Conservation (phyloP, 2,113 vertebrate species). For the Chrysochloris asiatica region DNA sequence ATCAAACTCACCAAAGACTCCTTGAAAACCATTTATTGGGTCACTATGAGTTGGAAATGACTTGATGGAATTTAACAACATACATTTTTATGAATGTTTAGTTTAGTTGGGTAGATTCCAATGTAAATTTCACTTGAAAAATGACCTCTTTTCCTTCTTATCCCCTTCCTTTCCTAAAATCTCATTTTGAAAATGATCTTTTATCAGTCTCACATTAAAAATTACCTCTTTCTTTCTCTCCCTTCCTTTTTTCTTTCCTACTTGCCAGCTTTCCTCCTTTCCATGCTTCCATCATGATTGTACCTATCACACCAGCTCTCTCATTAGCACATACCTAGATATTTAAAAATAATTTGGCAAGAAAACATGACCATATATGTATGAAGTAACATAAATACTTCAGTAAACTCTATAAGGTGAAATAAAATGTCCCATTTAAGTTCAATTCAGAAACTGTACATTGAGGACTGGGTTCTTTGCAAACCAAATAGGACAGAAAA, state of each 20-base stretch:
- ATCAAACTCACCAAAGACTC: neutral
- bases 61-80: too few relatives aligned
- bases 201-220: too few relatives aligned
- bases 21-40: conserved; percentile 11
- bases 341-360: neutral
- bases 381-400: neutral
- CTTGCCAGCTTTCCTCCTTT: neutral
- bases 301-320: neutral
- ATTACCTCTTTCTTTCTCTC: too few relatives aligned
- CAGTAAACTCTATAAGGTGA: neutral
- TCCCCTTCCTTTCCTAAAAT: too few relatives aligned
- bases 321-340: neutral
- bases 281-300: neutral
- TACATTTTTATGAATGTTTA: conserved; percentile 11
- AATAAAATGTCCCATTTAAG: neutral
- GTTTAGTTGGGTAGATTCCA: neutral
- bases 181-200: too few relatives aligned
- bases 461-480: neutral
- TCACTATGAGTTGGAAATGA: too few relatives aligned
- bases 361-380: neutral
- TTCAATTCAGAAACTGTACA: neutral
- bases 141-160: neutral
- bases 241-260: neutral
- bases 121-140: conserved; percentile 14
- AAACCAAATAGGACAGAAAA: too few relatives aligned